Conservation (phyloP, 35 echinoderm and acorn worm species). For the Heliocidaris erythrogramma region DNA sequence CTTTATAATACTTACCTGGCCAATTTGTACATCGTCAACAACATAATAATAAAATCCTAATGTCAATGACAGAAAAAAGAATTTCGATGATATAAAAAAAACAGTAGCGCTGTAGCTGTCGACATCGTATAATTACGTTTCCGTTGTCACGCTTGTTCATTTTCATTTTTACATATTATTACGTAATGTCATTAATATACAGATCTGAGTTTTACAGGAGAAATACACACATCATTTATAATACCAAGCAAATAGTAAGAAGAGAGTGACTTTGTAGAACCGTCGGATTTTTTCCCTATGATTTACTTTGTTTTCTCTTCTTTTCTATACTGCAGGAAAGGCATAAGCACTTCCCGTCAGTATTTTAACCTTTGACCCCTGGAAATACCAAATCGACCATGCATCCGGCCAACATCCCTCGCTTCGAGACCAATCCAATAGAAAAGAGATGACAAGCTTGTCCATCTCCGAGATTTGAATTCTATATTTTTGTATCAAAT, state of each 20-base stretch:
- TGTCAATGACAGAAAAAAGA: not conserved
- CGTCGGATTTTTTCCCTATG: not conserved
- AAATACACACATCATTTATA: not conserved
- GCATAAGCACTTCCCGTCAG: not conserved
- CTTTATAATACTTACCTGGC: not conserved
- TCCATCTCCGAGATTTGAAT: not conserved
- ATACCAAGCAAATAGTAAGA: not conserved
- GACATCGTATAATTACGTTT: too few species aligned
- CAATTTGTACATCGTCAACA: not conserved
- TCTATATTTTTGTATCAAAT: conserved; percentile 39
- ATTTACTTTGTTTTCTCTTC: not conserved
- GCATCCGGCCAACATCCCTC: not conserved
- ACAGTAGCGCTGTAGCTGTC: too few species aligned
- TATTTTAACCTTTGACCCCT: not conserved
- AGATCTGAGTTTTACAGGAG: not conserved
- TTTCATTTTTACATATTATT: too few species aligned
- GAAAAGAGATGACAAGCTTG: not conserved
- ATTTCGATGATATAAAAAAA: too few species aligned
- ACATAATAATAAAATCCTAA: not conserved
- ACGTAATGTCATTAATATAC: not conserved
- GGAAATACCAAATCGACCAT: not conserved
- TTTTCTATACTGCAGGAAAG: not conserved
- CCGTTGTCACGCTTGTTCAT: too few species aligned
- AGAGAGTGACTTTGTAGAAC: not conserved
- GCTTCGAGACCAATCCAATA: not conserved